A percentile compares a stretch with the other conserved stretches of the same genome.
phyloP scores from a whole-genome alignment of 2,797 vertebrate species.

The Synaphobranchus kaupii region DNA sequence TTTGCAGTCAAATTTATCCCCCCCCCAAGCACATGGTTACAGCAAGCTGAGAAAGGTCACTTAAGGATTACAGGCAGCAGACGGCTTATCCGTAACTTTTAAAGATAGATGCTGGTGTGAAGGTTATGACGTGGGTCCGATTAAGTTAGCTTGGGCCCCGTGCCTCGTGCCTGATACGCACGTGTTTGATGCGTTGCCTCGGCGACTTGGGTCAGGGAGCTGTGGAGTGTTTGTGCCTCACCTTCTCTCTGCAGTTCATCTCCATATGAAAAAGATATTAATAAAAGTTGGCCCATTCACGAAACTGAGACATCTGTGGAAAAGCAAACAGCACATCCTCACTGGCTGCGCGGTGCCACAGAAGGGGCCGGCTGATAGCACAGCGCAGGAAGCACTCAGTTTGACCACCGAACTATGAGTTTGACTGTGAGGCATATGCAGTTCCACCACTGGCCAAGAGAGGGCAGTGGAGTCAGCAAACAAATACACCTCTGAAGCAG shows the following conservation, averaged over 20 bases:
- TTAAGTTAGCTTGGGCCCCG: background rate
- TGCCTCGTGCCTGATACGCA: background rate
- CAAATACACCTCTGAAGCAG: slow-evolving; percentile 10
- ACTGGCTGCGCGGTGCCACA: slow-evolving; percentile 14
- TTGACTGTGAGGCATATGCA: slow-evolving; percentile 33
- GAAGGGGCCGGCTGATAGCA: slow-evolving; percentile 19
- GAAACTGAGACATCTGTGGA: slow-evolving; percentile 53
- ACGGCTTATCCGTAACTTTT: background rate
- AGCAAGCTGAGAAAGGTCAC: background rate
- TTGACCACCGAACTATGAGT: too few relatives aligned
- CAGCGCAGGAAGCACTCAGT: slow-evolving; percentile 23
- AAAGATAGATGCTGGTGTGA: background rate
- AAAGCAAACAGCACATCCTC: slow-evolving; percentile 59
- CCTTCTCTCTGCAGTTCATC: slow-evolving; percentile 20
- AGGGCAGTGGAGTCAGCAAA: slow-evolving; percentile 35
- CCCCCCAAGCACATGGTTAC: background rate
- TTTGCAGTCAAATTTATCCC: background rate
- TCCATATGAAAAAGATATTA: slow-evolving; percentile 51
- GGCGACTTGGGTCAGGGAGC: slow-evolving; percentile 16
- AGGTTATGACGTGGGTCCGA: background rate
- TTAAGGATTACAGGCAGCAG: slow-evolving; percentile 19
- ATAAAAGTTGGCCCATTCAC: slow-evolving; percentile 59
- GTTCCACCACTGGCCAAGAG: slow-evolving; percentile 33
- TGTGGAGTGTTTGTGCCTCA: slow-evolving; percentile 9
- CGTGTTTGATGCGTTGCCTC: slow-evolving; percentile 1